A percentile compares a stretch with the other conserved stretches of the same genome.
These are phyloP conservation scores for Mormyrus lacerda DNA, from an alignment of 2,113 vertebrate genomes.

Conservation along the genomic window DNA sequence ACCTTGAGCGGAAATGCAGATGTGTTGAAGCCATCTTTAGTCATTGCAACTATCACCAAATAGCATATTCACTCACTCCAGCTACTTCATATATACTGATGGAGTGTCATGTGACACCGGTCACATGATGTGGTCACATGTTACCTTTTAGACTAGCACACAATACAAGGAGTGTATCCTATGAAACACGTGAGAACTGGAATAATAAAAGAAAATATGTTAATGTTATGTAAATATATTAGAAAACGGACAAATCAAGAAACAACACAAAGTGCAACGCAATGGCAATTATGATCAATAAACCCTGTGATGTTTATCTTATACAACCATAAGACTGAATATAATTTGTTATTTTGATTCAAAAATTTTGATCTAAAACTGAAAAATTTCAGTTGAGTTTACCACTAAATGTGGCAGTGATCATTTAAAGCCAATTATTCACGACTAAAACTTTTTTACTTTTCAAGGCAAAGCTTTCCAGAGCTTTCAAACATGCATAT, in stretches of 20 bases:
- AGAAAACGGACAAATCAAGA: background rate
- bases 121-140: background rate
- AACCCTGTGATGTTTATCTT: background rate
- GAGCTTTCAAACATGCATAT: background rate
- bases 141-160: background rate
- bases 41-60: background rate
- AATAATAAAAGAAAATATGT: background rate
- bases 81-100: background rate
- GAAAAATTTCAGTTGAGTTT: too few relatives aligned
- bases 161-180: background rate
- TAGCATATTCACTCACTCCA: background rate
- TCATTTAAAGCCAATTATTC: background rate
- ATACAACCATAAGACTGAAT: background rate
- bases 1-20: background rate
- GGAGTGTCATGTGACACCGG: background rate
- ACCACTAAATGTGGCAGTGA: background rate
- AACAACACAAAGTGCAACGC: background rate
- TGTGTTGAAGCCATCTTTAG: background rate
- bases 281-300: background rate
- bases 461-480: background rate
- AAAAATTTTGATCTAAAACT: background rate
- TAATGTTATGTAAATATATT: background rate
- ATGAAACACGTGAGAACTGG: background rate
- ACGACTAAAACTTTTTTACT: background rate
- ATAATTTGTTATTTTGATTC: background rate